These are phyloP conservation scores for Hormaphis cornu DNA, from an alignment of 1,140 invertebrate genomes.

Conservation along the genomic window DNA sequence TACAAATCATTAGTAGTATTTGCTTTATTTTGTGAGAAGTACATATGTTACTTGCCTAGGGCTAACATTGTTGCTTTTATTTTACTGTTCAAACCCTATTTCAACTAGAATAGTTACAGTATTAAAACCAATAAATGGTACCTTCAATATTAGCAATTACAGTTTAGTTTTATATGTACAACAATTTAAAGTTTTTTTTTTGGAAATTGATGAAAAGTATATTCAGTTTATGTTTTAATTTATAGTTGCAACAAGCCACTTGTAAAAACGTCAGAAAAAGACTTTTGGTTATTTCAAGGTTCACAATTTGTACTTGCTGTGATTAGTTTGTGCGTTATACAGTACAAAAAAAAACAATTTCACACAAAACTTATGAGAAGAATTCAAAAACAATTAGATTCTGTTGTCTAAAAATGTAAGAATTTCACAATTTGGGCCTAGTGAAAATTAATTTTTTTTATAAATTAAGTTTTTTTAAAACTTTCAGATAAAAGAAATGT, in stretches of 20 bases:
- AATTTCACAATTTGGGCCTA: background rate
- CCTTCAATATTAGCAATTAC: background rate
- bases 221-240: conserved; percentile 6
- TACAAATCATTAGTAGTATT: no score
- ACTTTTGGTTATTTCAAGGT: conserved; percentile 76
- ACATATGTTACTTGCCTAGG: no score
- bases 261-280: conserved; percentile 60
- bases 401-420: conserved; percentile 35
- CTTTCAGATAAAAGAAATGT: background rate
- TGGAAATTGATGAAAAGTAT: background rate
- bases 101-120: background rate
- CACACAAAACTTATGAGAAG: conserved; percentile 50
- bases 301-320: conserved; percentile 58
- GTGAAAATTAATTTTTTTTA: background rate
- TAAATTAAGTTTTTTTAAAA: background rate
- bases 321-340: conserved; percentile 50
- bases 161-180: background rate
- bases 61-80: no score
- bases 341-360: conserved; percentile 49
- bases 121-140: background rate
- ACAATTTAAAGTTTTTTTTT: background rate
- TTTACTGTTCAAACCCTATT: no score
- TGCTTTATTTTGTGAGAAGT: no score
- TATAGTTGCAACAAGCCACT: conserved; percentile 51
- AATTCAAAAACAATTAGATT: conserved; percentile 49